These are phyloP conservation scores for Hylyphantes graminicola DNA, from an alignment of 1,140 invertebrate genomes.

Conservation along the genomic window DNA sequence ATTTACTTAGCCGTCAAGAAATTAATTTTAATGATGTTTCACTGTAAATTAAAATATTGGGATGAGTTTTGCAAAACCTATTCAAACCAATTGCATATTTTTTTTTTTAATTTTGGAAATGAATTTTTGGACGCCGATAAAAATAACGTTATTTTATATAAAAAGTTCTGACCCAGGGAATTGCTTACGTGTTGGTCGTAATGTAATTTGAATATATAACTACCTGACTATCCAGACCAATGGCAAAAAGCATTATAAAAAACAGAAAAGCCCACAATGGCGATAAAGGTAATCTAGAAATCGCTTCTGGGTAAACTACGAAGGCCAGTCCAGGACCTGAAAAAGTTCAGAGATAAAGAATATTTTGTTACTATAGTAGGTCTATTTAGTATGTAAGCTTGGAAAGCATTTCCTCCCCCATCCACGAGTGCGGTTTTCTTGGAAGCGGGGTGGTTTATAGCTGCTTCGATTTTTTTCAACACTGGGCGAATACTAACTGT, in stretches of 20 bases:
- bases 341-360: background rate
- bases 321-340: conserved; percentile 74
- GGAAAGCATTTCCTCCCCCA: no score
- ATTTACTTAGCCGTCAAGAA: no score
- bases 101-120: background rate
- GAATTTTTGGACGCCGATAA: no score
- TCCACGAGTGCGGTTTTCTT: no score
- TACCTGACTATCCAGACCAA: conserved; percentile 77
- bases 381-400: no score
- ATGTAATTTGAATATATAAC: background rate
- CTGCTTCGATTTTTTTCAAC: no score
- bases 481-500: no score
- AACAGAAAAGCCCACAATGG: conserved; percentile 76
- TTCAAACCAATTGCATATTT: background rate
- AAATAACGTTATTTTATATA: conserved; percentile 3
- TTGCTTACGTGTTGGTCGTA: background rate
- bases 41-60: no score
- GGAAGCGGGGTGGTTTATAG: no score
- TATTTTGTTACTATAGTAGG: no score
- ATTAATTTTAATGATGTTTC: no score
- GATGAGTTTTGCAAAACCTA: no score
- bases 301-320: conserved; percentile 72
- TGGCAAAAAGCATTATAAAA: conserved; percentile 83
- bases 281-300: conserved; percentile 70
- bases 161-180: conserved; percentile 5